Percentiles rank a stretch among this genome's conserved stretches.
These are phyloP conservation scores for Adelognathus sp. DNA, from an alignment of 2,888 invertebrate species.

Conservation along the genomic window DNA sequence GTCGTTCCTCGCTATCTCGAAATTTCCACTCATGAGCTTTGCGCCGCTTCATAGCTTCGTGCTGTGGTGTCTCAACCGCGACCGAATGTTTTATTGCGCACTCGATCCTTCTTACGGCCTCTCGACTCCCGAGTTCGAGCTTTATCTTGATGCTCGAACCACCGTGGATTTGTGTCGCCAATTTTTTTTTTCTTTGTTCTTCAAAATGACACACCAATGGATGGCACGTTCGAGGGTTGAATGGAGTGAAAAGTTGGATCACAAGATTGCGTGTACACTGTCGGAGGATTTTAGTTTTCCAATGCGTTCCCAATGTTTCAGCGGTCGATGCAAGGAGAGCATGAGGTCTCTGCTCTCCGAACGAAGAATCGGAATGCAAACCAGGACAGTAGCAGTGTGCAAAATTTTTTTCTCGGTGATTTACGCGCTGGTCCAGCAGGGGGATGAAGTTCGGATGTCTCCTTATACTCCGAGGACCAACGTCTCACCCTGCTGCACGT, in stretches of 20 bases:
- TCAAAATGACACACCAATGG: conserved; percentile 45
- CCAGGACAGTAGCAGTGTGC: conserved; percentile 19
- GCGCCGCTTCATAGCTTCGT: conserved; percentile 41
- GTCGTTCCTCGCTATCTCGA: conserved; percentile 59
- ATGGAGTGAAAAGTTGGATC: conserved; percentile 3
- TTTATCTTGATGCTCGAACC: conserved; percentile 72
- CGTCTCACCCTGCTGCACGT: conserved; percentile 19
- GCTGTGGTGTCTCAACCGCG: conserved; percentile 40
- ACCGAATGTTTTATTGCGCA: conserved; percentile 69
- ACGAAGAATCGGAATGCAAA: neutral
- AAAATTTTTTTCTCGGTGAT: conserved; percentile 55
- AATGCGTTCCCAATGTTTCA: neutral
- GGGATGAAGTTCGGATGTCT: conserved; percentile 58
- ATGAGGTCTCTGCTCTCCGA: no score
- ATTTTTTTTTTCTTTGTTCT: conserved; percentile 71
- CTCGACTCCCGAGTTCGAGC: conserved; percentile 62
- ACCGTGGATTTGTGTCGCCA: conserved; percentile 63
- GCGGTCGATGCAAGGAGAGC: neutral
- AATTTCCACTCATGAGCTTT: conserved; percentile 62
- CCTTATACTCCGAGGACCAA: conserved; percentile 51
- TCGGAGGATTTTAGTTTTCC: neutral
- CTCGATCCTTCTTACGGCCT: conserved; percentile 72
- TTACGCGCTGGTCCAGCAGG: conserved; percentile 49
- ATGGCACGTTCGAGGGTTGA: neutral
- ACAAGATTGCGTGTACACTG: neutral